Percentiles rank a stretch among this genome's conserved stretches.
Evolutionary conservation across 2,888 invertebrate species (phyloP).

Genomic region (Cosmorhoe ocellata): DNA sequence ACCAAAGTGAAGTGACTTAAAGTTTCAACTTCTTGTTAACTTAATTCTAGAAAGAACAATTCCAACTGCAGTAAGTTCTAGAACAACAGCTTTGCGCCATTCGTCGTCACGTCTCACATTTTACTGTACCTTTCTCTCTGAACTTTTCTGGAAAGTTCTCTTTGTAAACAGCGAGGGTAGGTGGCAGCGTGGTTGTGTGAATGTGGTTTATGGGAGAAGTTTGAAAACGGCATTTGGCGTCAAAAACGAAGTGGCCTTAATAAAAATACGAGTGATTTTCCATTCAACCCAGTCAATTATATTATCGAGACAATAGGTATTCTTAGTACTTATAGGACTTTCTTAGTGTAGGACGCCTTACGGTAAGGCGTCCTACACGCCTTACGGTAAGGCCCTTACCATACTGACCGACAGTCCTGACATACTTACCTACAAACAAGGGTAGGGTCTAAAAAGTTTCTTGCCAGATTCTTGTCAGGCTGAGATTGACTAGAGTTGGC

Average conservation of each 20-base stretch:
- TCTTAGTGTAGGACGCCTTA: no score
- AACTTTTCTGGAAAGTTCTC: conserved; percentile 44
- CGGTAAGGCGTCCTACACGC: no score
- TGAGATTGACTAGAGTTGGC: no score
- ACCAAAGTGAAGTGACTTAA: conserved; percentile 4
- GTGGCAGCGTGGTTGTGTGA: conserved; percentile 13
- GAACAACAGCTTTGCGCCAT: conserved; percentile 27
- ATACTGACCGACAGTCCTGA: no score
- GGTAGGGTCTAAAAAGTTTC: no score
- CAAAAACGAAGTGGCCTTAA: neutral
- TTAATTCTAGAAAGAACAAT: conserved; percentile 46
- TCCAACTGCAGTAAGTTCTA: conserved; percentile 43
- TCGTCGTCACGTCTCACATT: conserved; percentile 47
- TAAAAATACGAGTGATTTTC: neutral
- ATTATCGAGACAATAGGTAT: no score
- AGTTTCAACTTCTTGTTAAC: neutral
- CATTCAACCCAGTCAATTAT: no score
- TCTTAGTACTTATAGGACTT: no score
- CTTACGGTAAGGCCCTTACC: no score
- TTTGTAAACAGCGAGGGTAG: conserved; percentile 37
- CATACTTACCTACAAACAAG: no score
- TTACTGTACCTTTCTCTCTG: conserved; percentile 46
- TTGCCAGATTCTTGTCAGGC: no score
- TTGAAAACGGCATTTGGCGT: conserved; percentile 2
- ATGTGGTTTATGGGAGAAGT: conserved; percentile 16